A percentile compares a stretch with the other conserved stretches of the same genome.
Evolutionary conservation across 30 jellyfish, hydroid and myxozoan genomes (phyloP).

Genomic region (Hydra vulgaris): DNA sequence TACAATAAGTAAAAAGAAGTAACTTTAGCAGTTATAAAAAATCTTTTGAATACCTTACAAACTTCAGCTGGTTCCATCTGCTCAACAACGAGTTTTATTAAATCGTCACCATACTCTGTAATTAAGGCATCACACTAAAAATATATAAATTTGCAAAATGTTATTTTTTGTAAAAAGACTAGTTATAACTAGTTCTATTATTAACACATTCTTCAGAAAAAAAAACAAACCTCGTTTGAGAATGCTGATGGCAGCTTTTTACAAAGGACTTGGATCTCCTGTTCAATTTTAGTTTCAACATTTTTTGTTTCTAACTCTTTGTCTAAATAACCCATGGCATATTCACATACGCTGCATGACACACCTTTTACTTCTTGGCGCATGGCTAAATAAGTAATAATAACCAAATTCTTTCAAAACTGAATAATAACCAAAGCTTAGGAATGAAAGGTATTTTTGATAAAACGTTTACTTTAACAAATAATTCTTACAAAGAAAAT

Average conservation of each 20-base stretch:
- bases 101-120: constrained; percentile 26
- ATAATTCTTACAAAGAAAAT: not conserved
- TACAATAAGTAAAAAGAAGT: no score
- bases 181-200: not conserved
- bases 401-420: not conserved
- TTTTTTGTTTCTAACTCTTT: not conserved
- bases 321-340: constrained; percentile 28
- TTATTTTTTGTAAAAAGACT: not conserved
- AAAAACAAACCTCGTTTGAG: constrained; percentile 14
- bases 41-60: constrained; percentile 11
- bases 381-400: constrained; percentile 11
- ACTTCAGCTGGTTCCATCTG: constrained; percentile 21
- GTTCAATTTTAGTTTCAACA: constrained; percentile 11
- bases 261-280: constrained; percentile 4
- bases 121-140: constrained; percentile 32
- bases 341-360: constrained; percentile 20
- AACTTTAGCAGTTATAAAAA: not conserved
- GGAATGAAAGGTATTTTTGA: not conserved
- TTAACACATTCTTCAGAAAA: not conserved
- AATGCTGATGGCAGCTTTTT: constrained; percentile 7
- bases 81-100: constrained; percentile 7
- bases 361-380: constrained; percentile 2
- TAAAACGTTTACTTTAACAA: no score
- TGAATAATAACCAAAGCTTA: not conserved
- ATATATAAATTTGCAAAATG: not conserved